phyloP scores from a whole-genome alignment of 2,888 invertebrate species.

The Crossocerus cetratus region DNA sequence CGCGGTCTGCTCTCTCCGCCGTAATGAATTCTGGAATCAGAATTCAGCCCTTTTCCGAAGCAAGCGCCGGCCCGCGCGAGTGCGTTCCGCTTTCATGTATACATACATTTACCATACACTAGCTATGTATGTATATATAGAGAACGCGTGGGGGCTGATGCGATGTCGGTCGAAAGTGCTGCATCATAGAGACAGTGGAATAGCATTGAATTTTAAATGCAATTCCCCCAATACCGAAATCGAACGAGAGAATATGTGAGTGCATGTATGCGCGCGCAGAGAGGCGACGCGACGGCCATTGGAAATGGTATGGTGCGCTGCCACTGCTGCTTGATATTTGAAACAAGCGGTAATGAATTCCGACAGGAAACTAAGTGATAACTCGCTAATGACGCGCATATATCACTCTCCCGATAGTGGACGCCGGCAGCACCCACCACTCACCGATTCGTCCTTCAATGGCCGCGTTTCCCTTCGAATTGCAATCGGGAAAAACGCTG shows the following conservation, averaged over 20 bases:
- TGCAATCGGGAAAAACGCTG: constrained; percentile 57
- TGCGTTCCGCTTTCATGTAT: too few relatives aligned
- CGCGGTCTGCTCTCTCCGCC: too few relatives aligned
- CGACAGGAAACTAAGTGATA: constrained; percentile 57
- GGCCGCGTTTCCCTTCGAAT: constrained; percentile 42
- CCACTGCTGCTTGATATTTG: constrained; percentile 26
- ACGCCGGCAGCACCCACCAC: constrained; percentile 31
- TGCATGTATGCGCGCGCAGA: too few relatives aligned
- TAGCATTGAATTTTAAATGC: constrained; percentile 5
- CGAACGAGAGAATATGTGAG: neutral
- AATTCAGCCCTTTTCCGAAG: too few relatives aligned
- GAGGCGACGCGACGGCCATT: too few relatives aligned
- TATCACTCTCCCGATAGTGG: constrained; percentile 60
- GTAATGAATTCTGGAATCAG: too few relatives aligned
- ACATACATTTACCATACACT: too few relatives aligned
- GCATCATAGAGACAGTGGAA: neutral
- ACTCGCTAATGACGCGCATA: constrained; percentile 58
- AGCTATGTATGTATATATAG: too few relatives aligned
- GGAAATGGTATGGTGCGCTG: too few relatives aligned
- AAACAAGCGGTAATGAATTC: constrained; percentile 48
- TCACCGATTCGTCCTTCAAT: constrained; percentile 51
- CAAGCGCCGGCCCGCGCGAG: too few relatives aligned
- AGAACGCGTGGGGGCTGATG: too few relatives aligned
- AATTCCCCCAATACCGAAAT: neutral
- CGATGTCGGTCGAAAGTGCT: neutral